Evolutionary conservation across 1,140 invertebrate species (phyloP).

Genomic region (silkworm (Bombyx mori)): ASM3026992v2 NC_085119.1:6831001-6831500

Average conservation of each 20-base stretch:
- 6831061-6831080: too few species aligned
- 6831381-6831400: too few species aligned
- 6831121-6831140: slow-evolving; percentile 4
- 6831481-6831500: too few species aligned
- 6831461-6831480: too few species aligned
- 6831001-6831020: too few species aligned
- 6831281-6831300: slow-evolving; percentile 45
- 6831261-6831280: slow-evolving; percentile 55
- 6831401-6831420: too few species aligned
- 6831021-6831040: too few species aligned
- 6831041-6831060: too few species aligned
- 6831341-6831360: slow-evolving; percentile 20
- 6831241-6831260: slow-evolving; percentile 58
- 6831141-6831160: slow-evolving; percentile 22
- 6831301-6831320: slow-evolving; percentile 38
- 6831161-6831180: slow-evolving; percentile 57
- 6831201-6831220: slow-evolving; percentile 66
- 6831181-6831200: slow-evolving; percentile 67
- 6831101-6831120: neutral
- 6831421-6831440: too few species aligned
- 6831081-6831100: too few species aligned
- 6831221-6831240: slow-evolving; percentile 42
- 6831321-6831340: slow-evolving; percentile 51
- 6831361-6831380: too few species aligned
- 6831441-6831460: too few species aligned